Conservation (phyloP, 2,888 invertebrate species). For the Iselma pallidipennis region DNA sequence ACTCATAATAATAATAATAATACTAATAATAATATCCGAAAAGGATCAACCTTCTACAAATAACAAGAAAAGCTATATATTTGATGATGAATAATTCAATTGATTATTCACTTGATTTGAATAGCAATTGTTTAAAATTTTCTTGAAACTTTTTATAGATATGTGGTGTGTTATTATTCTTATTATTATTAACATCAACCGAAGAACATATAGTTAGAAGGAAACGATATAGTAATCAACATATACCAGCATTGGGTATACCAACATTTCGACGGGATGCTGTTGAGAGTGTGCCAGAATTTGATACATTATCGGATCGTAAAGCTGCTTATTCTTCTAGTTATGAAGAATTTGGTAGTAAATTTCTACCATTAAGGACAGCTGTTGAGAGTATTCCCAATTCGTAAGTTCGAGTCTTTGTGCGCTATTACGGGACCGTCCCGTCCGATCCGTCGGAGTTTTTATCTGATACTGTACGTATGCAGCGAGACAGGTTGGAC, state of each 20-base stretch:
- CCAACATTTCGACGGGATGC: conserved; percentile 55
- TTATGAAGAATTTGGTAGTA: conserved; percentile 51
- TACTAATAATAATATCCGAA: not conserved
- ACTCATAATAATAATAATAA: not conserved
- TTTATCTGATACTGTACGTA: too few relatives aligned
- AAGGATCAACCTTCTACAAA: not conserved
- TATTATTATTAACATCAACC: conserved; percentile 40
- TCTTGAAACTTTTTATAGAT: conserved; percentile 4
- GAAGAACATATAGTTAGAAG: conserved; percentile 37
- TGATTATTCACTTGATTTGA: not conserved
- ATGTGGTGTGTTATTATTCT: conserved; percentile 17
- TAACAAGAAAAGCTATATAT: not conserved
- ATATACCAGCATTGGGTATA: conserved; percentile 43
- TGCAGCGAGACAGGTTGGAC: too few relatives aligned
- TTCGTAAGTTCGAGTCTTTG: conserved; percentile 50
- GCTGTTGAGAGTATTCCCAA: conserved; percentile 76
- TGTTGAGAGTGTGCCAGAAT: conserved; percentile 55
- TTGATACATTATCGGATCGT: conserved; percentile 31
- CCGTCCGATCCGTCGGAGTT: too few relatives aligned
- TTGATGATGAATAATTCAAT: not conserved
- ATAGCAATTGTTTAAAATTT: not conserved
- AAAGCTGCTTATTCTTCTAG: conserved; percentile 37
- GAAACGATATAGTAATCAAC: conserved; percentile 37
- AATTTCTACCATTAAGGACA: conserved; percentile 67
- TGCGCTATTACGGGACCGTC: too few relatives aligned